Evolutionary conservation across 2,113 vertebrate species (phyloP), one percentile per base, ranked within the genome.

Genomic region (Anarrhichthys ocellatus): DNA sequence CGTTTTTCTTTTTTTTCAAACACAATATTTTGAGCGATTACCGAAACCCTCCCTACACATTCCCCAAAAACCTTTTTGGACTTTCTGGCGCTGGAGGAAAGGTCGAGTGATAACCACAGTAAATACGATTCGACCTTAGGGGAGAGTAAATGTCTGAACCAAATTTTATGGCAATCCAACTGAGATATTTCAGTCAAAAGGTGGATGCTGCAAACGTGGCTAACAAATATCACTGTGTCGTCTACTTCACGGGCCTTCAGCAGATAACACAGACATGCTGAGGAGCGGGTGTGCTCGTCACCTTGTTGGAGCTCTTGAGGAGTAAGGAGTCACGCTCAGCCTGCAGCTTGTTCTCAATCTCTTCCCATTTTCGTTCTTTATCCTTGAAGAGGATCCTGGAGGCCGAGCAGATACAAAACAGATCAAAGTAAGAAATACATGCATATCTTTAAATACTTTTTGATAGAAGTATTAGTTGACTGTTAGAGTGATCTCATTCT

Each of bases 321-420:
- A 99, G 94, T 70, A 97, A 96, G 70, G 98, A 95, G 92, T 99
- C 98, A 65, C 97, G 97, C 90, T 99, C 97, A 11, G 95, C 93
- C 93, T 96, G 95, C 82, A 99, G 92, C 91, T 97, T 98, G 91
- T 82, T 97, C 92, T 99, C 97, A 88, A 99, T 99, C 90, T 98
- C 97, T 64, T 98, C 97, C 97, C 98, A 99, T 72, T 98, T 99
- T 69, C 96, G 92, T 87, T 99, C 97, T 92, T 98, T 97, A 91
- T 99, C 97, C 91, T 99, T 99, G 95, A 99, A 99, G 81, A 99
- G 95, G 93, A 99, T 96, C 94, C 98, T 99, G 89, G 50, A 94
- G 89, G 42, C 50, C 91, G 88, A 75, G 76, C 73, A 9, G 64
- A 63, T 29, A 22, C 50, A 78, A 71, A 90, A 87, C 70, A 90